Evolutionary conservation across 2,113 vertebrate genomes (phyloP).

Genomic region (Rousettus leschenaultii): DNA sequence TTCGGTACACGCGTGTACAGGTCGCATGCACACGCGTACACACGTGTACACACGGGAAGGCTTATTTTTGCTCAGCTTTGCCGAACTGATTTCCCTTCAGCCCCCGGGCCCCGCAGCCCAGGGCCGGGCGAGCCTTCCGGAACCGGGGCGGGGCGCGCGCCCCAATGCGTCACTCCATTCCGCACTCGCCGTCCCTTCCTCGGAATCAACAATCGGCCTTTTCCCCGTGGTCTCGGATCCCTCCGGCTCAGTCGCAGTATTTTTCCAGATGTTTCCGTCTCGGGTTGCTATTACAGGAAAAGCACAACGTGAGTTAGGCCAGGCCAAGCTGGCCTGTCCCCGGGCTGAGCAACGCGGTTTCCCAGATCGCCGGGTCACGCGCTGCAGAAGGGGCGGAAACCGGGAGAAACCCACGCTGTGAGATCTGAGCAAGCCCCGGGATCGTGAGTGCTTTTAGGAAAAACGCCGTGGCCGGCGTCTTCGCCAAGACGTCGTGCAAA

Average conservation of each 20-base stretch:
- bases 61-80: neutral
- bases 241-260: constrained; percentile 18
- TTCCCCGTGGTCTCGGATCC: constrained; percentile 48
- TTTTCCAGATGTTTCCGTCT: constrained; percentile 65
- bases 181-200: neutral
- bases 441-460: neutral
- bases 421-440: neutral
- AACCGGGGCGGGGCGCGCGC: neutral
- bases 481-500: constrained; percentile 27
- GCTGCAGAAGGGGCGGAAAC: neutral
- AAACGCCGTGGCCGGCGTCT: neutral
- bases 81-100: neutral
- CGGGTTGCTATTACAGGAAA: constrained; percentile 31
- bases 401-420: neutral
- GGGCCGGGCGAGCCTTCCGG: neutral
- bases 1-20: neutral
- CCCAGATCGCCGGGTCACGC: neutral
- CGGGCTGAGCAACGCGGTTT: neutral
- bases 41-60: neutral
- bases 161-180: constrained; percentile 10
- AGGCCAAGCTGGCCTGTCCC: neutral
- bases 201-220: constrained; percentile 39
- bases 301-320: neutral
- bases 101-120: neutral
- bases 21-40: rapidly evolving